Conservation (phyloP, 2,797 vertebrate genomes). For the Mycteria americana region DNA sequence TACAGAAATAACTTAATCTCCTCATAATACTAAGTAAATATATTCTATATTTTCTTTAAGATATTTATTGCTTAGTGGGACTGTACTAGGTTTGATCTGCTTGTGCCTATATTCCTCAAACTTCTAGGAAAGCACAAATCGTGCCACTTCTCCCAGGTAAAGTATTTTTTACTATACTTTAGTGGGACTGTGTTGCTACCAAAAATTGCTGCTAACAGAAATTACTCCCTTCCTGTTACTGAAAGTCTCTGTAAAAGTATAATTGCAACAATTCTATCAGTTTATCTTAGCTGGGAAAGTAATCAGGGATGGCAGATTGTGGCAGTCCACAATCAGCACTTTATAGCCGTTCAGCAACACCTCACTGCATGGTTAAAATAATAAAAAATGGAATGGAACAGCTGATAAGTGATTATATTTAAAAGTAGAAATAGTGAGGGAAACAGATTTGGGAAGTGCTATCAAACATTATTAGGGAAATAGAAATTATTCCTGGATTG, state of each 20-base stretch:
- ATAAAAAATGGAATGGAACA: not conserved
- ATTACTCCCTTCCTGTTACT: not conserved
- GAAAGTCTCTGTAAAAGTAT: not conserved
- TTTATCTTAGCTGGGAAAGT: not conserved
- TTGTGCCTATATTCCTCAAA: not conserved
- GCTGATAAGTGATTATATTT: not conserved
- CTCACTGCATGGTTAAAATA: not conserved
- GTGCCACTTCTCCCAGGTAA: not conserved
- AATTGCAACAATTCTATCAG: not conserved
- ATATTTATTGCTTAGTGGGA: not conserved
- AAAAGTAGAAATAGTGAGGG: not conserved
- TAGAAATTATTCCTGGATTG: not conserved
- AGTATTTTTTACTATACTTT: not conserved
- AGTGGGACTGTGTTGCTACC: not conserved
- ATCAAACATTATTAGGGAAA: not conserved
- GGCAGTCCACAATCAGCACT: not conserved
- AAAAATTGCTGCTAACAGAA: not conserved
- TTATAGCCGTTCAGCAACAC: not conserved
- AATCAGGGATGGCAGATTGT: not conserved
- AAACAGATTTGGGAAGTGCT: not conserved
- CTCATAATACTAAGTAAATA: not conserved
- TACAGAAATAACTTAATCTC: not conserved
- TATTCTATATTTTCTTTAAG: not conserved
- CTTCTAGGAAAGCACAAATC: not conserved
- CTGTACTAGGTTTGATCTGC: not conserved